These are phyloP conservation scores for Oxystoma pomonae DNA, from an alignment of 2,888 invertebrate genomes.

Conservation along the genomic window DNA sequence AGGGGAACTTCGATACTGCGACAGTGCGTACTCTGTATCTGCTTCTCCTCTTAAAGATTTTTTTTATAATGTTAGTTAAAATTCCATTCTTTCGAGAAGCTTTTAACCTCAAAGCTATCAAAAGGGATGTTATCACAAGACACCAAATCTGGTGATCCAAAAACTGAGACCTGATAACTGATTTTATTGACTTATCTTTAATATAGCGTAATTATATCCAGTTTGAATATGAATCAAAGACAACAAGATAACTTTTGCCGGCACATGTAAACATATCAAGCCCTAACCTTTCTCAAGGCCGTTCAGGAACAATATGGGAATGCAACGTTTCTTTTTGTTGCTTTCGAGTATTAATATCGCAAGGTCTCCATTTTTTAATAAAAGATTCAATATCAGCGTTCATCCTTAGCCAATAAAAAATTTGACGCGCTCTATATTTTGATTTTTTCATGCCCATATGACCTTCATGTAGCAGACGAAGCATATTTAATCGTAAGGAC, in stretches of 20 bases:
- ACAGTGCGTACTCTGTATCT: not conserved
- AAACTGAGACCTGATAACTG: slow-evolving; percentile 12
- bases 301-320: slow-evolving; percentile 9
- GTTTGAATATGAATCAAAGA: slow-evolving; percentile 18
- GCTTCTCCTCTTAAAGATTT: not conserved
- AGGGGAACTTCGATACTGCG: not conserved
- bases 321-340: slow-evolving; percentile 16
- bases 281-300: slow-evolving; percentile 20
- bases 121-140: not conserved
- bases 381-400: slow-evolving; percentile 7
- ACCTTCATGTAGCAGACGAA: slow-evolving; percentile 26
- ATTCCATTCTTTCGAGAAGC: not conserved
- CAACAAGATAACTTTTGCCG: slow-evolving; percentile 16
- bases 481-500: slow-evolving; percentile 18
- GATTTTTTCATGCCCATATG: slow-evolving; percentile 29
- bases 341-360: slow-evolving; percentile 9
- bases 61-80: not conserved
- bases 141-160: slow-evolving; percentile 15
- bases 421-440: slow-evolving; percentile 25
- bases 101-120: not conserved
- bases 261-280: slow-evolving; percentile 19
- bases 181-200: slow-evolving; percentile 15
- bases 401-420: slow-evolving; percentile 29
- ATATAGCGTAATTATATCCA: slow-evolving; percentile 17
- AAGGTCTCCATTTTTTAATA: slow-evolving; percentile 4